A percentile compares a stretch with the other conserved stretches of the same genome.
Conservation (phyloP, 2,797 vertebrate species). For the Ceryle rudis region DNA sequence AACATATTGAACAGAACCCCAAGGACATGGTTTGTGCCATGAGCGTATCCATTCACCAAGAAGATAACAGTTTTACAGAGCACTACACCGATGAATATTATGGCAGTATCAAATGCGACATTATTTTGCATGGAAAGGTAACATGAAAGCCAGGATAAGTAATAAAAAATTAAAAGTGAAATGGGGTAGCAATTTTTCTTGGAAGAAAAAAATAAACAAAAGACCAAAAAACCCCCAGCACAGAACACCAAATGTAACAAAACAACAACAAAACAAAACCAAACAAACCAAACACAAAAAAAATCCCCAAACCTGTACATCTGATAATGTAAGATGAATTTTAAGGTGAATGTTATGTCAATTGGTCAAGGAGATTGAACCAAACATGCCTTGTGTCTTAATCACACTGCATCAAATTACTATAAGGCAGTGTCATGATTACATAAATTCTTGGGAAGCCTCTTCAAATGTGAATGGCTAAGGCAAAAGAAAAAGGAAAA, state of each 20-base stretch:
- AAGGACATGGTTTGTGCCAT: not conserved
- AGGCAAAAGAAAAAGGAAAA: not conserved
- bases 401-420: not conserved
- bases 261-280: too few relatives aligned
- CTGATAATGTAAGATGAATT: not conserved
- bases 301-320: not conserved
- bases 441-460: not conserved
- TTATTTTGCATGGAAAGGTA: not conserved
- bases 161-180: conserved; percentile 11
- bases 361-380: not conserved
- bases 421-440: not conserved
- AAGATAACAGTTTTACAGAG: not conserved
- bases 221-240: too few relatives aligned
- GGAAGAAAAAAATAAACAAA: not conserved
- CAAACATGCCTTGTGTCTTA: not conserved
- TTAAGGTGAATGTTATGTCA: not conserved
- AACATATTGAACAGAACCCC: not conserved
- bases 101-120: not conserved
- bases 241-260: too few relatives aligned
- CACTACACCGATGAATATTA: not conserved
- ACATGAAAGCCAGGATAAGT: not conserved
- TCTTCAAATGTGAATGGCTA: not conserved
- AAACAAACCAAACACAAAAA: too few relatives aligned
- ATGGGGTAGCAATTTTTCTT: not conserved
- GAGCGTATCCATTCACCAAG: not conserved